Evolutionary conservation across 2,888 invertebrate species (phyloP), one percentile per base, ranked within the genome.

Genomic region (Polietes domitor): DNA sequence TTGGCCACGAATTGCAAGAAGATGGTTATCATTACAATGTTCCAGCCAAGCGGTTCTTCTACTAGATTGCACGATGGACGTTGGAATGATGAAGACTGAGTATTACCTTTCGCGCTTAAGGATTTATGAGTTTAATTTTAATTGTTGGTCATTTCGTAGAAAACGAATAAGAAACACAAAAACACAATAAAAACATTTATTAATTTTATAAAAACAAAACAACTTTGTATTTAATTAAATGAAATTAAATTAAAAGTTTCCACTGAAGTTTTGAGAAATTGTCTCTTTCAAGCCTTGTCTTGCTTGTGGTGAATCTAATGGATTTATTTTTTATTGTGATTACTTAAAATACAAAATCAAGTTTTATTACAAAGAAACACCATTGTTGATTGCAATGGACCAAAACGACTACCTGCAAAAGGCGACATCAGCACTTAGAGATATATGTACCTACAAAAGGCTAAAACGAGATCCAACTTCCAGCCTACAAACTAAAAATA

Each of bases 21-120:
- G 72, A 89, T 77, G 91, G 90, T 9, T 90, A 90, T 63, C 88
- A 91, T 65, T 91, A 90, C 28, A 32, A 91, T 24, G 76, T 83
- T 4, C 90, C 90, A 0, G 73, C 87, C 9, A 76, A 86, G 26
- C 83, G 86, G 5, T 90, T 90, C 86, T 85, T 87, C 76, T 88
- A 83, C 70, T 90, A 88, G 55, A 53, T 7, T 10, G 15, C 10
- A 15, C 1, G 12, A 26, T 6, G 58, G 58, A n/a, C 26, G 19
- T 19, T 41, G 26, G 17, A 50, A 50, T n/a, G n/a, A n/a, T 63
- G 17, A 84, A 84, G 84, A 84, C 84, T 84, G 84, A 84, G 76
- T 77, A 80, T 81, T 78, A 71, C 68, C 53, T 65, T 43, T 43
- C 43, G 37, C 15, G 24, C 68, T 63, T 32, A 61, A 71, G 47